Evolutionary conservation across 2,888 invertebrate species (phyloP).

Genomic region (Meteorus cinctellus): DNA sequence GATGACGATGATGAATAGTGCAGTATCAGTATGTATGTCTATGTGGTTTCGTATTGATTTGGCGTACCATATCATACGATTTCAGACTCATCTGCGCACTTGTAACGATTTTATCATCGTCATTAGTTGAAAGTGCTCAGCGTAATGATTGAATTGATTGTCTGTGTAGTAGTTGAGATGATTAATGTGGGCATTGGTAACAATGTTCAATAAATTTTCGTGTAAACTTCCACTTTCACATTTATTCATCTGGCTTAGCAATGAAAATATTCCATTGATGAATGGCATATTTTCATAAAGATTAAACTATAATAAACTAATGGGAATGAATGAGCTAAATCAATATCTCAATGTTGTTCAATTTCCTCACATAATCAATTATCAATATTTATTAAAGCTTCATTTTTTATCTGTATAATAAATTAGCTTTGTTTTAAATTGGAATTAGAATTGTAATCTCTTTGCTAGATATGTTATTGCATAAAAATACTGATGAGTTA

Average conservation of each 20-base stretch:
- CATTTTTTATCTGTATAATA: too few species aligned
- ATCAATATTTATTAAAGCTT: too few species aligned
- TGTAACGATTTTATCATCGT: background rate
- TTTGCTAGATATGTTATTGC: too few species aligned
- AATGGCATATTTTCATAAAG: background rate
- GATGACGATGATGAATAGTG: background rate
- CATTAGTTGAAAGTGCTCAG: background rate
- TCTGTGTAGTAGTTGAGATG: background rate
- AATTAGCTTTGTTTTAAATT: too few species aligned
- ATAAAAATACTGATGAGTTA: constrained; percentile 54
- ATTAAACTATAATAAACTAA: too few species aligned
- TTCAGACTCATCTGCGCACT: background rate
- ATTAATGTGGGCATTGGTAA: background rate
- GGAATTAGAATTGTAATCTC: too few species aligned
- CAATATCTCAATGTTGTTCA: too few species aligned
- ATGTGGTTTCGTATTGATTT: background rate
- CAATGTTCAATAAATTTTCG: background rate
- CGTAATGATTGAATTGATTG: background rate
- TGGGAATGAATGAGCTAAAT: too few species aligned
- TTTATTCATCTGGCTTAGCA: background rate
- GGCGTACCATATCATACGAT: background rate
- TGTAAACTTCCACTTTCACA: background rate
- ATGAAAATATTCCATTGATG: background rate
- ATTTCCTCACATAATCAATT: too few species aligned
- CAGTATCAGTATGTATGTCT: background rate